phyloP scores from a whole-genome alignment of 2,888 invertebrate species.

The Drosophila kanekoi region DNA sequence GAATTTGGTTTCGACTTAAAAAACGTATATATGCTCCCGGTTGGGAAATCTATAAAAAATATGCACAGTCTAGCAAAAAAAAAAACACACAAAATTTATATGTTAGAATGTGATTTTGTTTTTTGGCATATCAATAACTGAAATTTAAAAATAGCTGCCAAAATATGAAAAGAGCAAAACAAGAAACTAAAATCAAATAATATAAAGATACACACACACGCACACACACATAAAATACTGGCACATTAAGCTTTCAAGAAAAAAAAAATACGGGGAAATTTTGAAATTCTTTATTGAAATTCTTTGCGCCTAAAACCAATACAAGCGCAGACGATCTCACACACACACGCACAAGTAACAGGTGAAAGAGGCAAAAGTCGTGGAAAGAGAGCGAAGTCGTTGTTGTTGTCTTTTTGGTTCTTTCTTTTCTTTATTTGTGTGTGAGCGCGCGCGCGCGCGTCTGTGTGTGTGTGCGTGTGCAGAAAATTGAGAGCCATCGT shows the following conservation, averaged over 20 bases:
- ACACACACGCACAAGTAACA: conserved; percentile 24
- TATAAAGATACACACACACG: conserved; percentile 20
- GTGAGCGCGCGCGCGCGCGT: too few relatives aligned
- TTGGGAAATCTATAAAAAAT: conserved; percentile 58
- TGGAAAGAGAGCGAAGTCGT: conserved; percentile 12
- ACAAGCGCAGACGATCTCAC: conserved; percentile 5
- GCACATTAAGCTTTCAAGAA: conserved; percentile 25
- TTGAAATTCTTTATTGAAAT: conserved; percentile 41
- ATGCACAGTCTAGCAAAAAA: conserved; percentile 23
- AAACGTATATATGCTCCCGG: conserved; percentile 32
- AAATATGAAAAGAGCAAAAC: conserved; percentile 46
- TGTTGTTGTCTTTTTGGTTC: conserved; percentile 2
- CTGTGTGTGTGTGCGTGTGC: conserved; percentile 28
- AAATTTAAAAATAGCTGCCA: conserved; percentile 76
- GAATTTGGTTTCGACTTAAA: conserved; percentile 11
- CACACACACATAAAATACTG: conserved; percentile 36
- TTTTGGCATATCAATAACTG: conserved; percentile 81
- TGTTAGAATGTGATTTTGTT: conserved; percentile 47
- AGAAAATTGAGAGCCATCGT: conserved; percentile 50
- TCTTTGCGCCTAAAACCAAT: conserved; percentile 24
- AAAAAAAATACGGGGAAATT: conserved; percentile 54
- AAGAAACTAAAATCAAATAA: conserved; percentile 43
- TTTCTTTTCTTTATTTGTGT: not conserved
- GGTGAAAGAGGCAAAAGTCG: conserved; percentile 53
- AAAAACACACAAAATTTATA: conserved; percentile 20